Evolutionary conservation across 2,797 vertebrate genomes (phyloP).

Genomic region (Bucorvus abyssinicus): DNA sequence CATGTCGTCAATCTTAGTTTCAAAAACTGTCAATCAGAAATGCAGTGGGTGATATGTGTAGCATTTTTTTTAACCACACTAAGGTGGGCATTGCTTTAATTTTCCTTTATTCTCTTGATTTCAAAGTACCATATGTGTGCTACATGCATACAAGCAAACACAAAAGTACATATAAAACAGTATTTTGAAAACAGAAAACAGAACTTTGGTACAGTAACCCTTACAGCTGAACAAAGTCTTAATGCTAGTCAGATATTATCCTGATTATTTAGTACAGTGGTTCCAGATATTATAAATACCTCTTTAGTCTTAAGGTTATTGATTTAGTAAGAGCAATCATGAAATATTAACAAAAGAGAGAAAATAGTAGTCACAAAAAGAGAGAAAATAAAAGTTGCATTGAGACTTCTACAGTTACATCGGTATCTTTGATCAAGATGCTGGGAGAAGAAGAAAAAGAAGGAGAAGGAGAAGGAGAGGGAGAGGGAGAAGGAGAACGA

Average conservation of each 20-base stretch:
- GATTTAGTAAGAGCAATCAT: not conserved
- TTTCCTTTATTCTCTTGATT: constrained; percentile 62
- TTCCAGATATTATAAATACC: constrained; percentile 8
- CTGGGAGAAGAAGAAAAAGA: not conserved
- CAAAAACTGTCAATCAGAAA: constrained; percentile 53
- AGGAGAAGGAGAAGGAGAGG: not conserved
- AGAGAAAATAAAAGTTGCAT: not conserved
- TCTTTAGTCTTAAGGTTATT: not conserved
- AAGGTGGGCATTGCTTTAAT: constrained; percentile 50
- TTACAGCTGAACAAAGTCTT: constrained; percentile 41
- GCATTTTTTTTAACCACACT: not conserved
- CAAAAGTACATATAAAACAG: constrained; percentile 35
- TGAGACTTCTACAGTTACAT: not conserved
- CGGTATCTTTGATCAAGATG: not conserved
- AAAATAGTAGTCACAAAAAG: not conserved
- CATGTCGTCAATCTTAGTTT: constrained; percentile 64
- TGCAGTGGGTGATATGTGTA: constrained; percentile 23
- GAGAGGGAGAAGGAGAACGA: not conserved
- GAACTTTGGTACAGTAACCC: not conserved
- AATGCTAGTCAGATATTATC: not conserved
- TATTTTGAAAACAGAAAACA: constrained; percentile 47
- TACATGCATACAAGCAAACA: constrained; percentile 15
- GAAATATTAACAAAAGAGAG: not conserved
- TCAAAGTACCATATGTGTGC: constrained; percentile 23
- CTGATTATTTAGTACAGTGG: constrained; percentile 4